A percentile compares a stretch with the other conserved stretches of the same genome.
Evolutionary conservation across 2,888 invertebrate genomes (phyloP).

Genomic region (Melieria crassipennis): DNA sequence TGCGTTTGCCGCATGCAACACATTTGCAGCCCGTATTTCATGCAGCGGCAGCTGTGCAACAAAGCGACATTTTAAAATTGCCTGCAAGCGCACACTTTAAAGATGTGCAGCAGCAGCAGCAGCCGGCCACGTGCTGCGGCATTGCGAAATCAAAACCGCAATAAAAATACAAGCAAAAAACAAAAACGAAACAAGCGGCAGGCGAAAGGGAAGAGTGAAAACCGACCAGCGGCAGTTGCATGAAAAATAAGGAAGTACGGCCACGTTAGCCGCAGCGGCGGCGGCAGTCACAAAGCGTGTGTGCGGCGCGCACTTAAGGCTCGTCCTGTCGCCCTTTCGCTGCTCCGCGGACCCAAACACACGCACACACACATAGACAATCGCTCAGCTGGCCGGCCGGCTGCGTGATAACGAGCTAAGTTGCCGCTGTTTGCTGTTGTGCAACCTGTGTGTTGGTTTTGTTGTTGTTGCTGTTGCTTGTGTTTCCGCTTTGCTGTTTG

Average conservation of each 20-base stretch:
- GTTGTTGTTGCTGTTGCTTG: neutral
- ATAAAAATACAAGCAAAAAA: too few relatives aligned
- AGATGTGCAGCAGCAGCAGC: too few relatives aligned
- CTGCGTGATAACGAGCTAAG: slow-evolving; percentile 22
- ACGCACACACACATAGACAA: neutral
- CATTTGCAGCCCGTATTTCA: slow-evolving; percentile 20
- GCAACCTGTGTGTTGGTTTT: neutral
- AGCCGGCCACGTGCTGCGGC: too few relatives aligned
- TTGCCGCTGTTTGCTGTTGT: slow-evolving; percentile 3
- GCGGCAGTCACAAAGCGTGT: neutral
- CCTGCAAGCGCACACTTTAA: too few relatives aligned
- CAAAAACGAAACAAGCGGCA: neutral
- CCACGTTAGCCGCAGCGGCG: neutral
- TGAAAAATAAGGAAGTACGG: slow-evolving; percentile 5
- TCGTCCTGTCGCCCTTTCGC: too few relatives aligned
- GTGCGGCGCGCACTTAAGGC: too few relatives aligned
- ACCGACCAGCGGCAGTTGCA: neutral
- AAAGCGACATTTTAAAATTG: too few relatives aligned
- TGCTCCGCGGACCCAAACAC: neutral
- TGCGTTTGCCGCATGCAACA: slow-evolving; percentile 14
- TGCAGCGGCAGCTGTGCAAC: too few relatives aligned
- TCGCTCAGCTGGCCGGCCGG: neutral
- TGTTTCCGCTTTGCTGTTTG: slow-evolving; percentile 3
- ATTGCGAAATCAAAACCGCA: too few relatives aligned
- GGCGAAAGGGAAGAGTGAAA: neutral